phyloP scores from a whole-genome alignment of 2,797 vertebrate genomes.

The Cirrhinus mrigala region DNA sequence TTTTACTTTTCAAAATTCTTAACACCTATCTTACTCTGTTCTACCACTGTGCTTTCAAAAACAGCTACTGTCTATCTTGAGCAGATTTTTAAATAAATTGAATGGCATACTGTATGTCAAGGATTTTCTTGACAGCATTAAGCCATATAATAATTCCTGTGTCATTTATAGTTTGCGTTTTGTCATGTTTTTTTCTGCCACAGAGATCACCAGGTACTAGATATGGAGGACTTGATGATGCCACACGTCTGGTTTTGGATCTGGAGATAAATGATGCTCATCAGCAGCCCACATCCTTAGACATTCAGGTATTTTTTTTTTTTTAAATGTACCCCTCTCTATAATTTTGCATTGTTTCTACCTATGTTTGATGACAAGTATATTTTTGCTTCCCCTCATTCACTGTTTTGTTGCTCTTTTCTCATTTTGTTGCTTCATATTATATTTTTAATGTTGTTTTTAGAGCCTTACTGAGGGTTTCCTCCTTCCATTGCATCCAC shows the following conservation, averaged over 20 bases:
- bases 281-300: constrained; percentile 35
- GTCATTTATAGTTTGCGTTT: constrained; percentile 10
- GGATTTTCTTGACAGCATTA: not conserved
- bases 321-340: constrained; percentile 37
- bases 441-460: constrained; percentile 67
- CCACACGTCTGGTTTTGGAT: constrained; percentile 54
- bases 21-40: constrained; percentile 14
- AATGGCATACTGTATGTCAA: not conserved
- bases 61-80: not conserved
- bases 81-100: not conserved
- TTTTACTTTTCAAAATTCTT: not conserved
- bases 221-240: constrained; percentile 60
- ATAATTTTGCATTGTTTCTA: constrained; percentile 23
- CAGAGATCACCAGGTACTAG: constrained; percentile 68
- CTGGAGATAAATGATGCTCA: constrained; percentile 44
- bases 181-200: constrained; percentile 23
- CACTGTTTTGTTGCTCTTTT: constrained; percentile 48
- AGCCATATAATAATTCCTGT: not conserved
- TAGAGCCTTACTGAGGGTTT: constrained; percentile 79
- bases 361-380: constrained; percentile 45
- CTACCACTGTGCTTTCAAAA: not conserved
- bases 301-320: constrained; percentile 50
- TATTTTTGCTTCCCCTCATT: constrained; percentile 25
- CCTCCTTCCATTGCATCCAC: constrained; percentile 72
- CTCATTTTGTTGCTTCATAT: constrained; percentile 52